Conservation (phyloP, 2,113 vertebrate genomes). For the Sinosuthora webbiana region DNA sequence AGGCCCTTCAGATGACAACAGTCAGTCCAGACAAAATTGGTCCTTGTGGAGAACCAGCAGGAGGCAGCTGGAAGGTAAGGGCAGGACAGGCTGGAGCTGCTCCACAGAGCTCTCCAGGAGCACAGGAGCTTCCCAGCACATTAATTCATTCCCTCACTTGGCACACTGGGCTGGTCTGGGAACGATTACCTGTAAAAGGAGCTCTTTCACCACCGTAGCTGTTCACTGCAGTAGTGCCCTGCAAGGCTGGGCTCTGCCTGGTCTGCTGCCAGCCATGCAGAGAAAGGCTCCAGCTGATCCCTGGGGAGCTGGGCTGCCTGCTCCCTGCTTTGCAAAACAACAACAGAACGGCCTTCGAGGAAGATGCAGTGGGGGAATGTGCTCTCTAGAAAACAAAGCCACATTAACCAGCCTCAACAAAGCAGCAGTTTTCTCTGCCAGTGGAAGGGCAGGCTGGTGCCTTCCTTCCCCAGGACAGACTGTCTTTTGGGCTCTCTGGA, state of each 20-base stretch:
- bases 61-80: neutral
- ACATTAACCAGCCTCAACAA: constrained; percentile 57
- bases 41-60: neutral
- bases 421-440: neutral
- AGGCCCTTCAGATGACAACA: neutral
- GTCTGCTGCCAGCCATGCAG: neutral
- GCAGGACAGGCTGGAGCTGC: neutral
- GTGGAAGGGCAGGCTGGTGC: neutral
- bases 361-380: constrained; percentile 7
- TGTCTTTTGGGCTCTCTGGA: neutral
- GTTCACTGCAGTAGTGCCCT: neutral
- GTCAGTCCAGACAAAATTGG: neutral
- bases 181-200: neutral
- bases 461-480: constrained; percentile 24
- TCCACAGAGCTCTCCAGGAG: neutral
- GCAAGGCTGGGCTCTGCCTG: constrained; percentile 8
- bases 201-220: neutral
- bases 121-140: neutral
- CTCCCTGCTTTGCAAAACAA: neutral
- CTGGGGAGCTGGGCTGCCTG: neutral
- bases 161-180: neutral
- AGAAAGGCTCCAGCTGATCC: neutral
- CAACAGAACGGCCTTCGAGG: constrained; percentile 42
- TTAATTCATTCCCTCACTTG: neutral
- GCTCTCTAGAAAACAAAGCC: constrained; percentile 58